Evolutionary conservation across 2,797 vertebrate genomes (phyloP).

Genomic region (Rallus crepitans): DNA sequence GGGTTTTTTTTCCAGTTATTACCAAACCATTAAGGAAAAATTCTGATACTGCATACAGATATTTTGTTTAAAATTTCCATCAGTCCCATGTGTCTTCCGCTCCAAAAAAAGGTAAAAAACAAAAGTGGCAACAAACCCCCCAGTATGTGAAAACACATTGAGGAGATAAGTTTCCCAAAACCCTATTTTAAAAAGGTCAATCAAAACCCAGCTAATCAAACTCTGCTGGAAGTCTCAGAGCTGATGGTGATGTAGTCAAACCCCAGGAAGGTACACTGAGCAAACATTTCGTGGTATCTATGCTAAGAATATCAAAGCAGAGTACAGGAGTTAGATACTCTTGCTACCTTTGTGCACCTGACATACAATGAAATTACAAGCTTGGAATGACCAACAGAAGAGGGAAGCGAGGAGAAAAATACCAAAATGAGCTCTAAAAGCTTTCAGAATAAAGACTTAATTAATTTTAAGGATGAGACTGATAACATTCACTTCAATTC

Average conservation of each 20-base stretch:
- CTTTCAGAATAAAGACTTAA: neutral
- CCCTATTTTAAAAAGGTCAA: neutral
- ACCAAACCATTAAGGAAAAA: neutral
- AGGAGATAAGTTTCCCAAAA: neutral
- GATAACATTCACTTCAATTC: neutral
- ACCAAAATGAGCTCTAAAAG: neutral
- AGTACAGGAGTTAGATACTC: neutral
- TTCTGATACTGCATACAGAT: neutral
- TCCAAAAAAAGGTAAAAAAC: no score
- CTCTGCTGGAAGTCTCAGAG: neutral
- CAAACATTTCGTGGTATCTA: neutral
- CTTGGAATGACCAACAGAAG: neutral
- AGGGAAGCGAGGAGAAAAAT: neutral
- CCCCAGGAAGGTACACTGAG: neutral
- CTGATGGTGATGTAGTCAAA: neutral
- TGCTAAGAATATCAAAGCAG: neutral
- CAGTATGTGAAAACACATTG: neutral
- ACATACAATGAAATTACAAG: neutral
- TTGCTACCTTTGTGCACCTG: neutral
- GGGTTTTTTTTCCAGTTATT: neutral
- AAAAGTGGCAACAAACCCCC: neutral
- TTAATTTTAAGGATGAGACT: neutral
- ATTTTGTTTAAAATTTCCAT: neutral
- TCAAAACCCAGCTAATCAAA: neutral
- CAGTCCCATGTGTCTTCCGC: no score